These are phyloP conservation scores for Drosophila pallidifrons DNA, from an alignment of 1,140 invertebrate genomes.

Conservation along the genomic window DNA sequence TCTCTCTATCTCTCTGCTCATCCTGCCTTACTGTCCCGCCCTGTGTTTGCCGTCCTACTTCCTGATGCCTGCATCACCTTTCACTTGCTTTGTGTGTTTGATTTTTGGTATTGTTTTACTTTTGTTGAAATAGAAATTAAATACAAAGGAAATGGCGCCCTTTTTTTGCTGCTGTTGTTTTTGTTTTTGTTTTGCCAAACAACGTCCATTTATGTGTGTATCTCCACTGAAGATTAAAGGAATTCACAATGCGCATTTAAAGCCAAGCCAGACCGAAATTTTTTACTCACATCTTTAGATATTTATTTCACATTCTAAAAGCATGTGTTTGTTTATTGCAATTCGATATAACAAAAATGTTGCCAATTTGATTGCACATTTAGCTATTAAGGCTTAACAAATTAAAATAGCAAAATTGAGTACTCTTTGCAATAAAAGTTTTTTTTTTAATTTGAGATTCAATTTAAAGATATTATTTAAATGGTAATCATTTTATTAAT, in stretches of 20 bases:
- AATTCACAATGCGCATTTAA: slow-evolving; percentile 7
- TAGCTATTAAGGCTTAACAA: background rate
- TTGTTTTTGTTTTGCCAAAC: too few relatives aligned
- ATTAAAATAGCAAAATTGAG: background rate
- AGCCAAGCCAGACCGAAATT: background rate
- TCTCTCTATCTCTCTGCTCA: background rate
- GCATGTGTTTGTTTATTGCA: background rate
- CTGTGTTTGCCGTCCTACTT: slow-evolving; percentile 10
- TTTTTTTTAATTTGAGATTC: background rate
- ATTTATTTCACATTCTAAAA: background rate
- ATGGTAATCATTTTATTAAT: background rate
- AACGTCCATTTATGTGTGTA: slow-evolving; percentile 17
- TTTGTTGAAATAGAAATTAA: slow-evolving; percentile 73
- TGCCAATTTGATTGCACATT: background rate
- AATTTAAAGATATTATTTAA: background rate
- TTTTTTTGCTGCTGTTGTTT: slow-evolving; percentile 3
- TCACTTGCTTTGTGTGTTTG: slow-evolving; percentile 77
- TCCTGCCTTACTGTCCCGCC: background rate
- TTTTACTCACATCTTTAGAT: slow-evolving; percentile 3
- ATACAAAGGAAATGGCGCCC: slow-evolving; percentile 56
- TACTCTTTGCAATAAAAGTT: background rate
- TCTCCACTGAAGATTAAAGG: slow-evolving; percentile 29
- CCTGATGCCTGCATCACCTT: slow-evolving; percentile 66
- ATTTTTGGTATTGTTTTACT: slow-evolving; percentile 83
- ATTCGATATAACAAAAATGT: background rate